Percentiles rank a stretch among this genome's conserved stretches.
These are phyloP conservation scores for Myrmecophaga tridactyla DNA, from an alignment of 2,113 vertebrate species.

Conservation along the genomic window DNA sequence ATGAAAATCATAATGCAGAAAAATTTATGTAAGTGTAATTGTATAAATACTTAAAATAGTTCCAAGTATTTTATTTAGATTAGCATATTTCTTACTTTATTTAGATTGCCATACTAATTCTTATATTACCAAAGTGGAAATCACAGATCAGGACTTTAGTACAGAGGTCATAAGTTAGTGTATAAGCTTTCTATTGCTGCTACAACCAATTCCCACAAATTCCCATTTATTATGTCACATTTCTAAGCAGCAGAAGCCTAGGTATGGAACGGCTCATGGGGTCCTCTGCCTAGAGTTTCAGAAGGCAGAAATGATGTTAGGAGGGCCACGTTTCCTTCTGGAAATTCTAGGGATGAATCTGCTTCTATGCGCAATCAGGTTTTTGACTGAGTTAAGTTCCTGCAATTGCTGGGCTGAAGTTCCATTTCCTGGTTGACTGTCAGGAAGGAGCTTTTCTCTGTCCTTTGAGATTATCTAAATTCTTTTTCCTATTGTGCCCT, in stretches of 20 bases:
- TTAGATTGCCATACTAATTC: not conserved
- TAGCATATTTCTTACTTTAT: not conserved
- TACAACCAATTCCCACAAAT: not conserved
- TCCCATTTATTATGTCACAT: not conserved
- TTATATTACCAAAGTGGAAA: not conserved
- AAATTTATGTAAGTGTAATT: not conserved
- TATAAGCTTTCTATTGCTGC: not conserved
- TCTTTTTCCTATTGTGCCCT: not conserved
- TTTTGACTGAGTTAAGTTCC: not conserved
- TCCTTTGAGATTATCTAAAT: not conserved
- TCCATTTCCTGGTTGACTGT: not conserved
- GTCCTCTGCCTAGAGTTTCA: not conserved
- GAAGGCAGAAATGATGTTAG: not conserved
- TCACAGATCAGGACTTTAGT: not conserved
- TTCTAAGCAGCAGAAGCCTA: not conserved
- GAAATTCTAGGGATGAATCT: not conserved
- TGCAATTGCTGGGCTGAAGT: not conserved
- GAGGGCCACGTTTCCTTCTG: not conserved
- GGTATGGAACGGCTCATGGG: not conserved
- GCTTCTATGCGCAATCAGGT: not conserved
- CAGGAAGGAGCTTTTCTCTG: not conserved
- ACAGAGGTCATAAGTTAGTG: not conserved
- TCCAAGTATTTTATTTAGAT: not conserved
- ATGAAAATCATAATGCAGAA: not conserved
- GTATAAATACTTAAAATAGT: not conserved